phyloP scores from a whole-genome alignment of 2,797 vertebrate genomes.

The Aselliscus stoliczkanus region DNA sequence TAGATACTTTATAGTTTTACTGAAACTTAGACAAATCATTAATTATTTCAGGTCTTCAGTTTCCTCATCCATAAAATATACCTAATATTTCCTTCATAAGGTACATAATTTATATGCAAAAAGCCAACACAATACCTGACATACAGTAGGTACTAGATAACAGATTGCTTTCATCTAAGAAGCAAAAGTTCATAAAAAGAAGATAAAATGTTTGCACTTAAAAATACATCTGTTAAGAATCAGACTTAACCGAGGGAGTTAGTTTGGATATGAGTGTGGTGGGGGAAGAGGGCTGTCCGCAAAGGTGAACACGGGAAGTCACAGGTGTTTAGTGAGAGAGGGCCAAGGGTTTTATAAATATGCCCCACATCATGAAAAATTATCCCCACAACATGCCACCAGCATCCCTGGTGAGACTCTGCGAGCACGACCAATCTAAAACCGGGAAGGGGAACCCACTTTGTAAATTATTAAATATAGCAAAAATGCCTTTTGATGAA shows the following conservation, averaged over 20 bases:
- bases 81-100: neutral
- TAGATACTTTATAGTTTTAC: neutral
- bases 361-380: neutral
- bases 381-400: neutral
- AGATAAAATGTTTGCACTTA: neutral
- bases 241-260: neutral
- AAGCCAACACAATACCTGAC: neutral
- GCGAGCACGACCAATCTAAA: neutral
- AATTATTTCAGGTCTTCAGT: neutral
- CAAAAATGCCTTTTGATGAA: constrained; percentile 8
- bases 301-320: neutral
- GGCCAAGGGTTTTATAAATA: neutral
- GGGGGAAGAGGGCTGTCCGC: neutral
- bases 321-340: neutral
- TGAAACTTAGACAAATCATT: neutral
- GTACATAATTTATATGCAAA: neutral
- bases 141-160: neutral
- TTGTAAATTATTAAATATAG: neutral
- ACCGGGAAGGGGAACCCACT: neutral
- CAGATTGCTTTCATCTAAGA: constrained; percentile 2
- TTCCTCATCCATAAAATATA: constrained; percentile 9
- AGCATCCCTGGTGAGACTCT: neutral
- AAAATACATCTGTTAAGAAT: neutral
- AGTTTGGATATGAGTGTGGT: neutral
- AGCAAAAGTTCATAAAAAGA: neutral